Evolutionary conservation across 2,113 vertebrate genomes (phyloP).

Genomic region (Trogon surrucura): DNA sequence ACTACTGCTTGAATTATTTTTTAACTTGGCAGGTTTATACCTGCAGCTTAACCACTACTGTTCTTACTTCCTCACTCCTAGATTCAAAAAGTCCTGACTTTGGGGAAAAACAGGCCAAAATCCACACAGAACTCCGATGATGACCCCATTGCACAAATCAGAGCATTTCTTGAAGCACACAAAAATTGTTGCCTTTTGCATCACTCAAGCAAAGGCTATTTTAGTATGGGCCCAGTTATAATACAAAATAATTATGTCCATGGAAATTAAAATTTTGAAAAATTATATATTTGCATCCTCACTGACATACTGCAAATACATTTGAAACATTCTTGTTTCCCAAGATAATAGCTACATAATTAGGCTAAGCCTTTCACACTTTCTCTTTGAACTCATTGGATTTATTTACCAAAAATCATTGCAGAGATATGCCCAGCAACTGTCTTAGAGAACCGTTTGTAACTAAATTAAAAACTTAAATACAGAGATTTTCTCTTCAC

Average conservation of each 20-base stretch:
- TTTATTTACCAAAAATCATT: constrained; percentile 19
- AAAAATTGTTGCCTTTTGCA: neutral
- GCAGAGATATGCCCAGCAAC: neutral
- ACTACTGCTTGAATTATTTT: neutral
- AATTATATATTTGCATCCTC: neutral
- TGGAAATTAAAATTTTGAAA: neutral
- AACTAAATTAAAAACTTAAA: constrained; percentile 17
- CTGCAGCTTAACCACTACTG: neutral
- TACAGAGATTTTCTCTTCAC: neutral
- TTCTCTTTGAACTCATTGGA: constrained; percentile 40
- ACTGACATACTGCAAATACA: neutral
- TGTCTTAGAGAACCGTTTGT: neutral
- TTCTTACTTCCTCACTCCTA: neutral
- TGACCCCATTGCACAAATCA: neutral
- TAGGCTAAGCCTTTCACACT: constrained; percentile 36
- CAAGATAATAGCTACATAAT: neutral
- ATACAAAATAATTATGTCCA: neutral
- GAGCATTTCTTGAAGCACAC: neutral
- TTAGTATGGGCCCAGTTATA: neutral
- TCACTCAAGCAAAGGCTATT: neutral
- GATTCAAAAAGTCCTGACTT: neutral
- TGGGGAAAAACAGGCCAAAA: neutral
- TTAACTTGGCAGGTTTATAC: neutral
- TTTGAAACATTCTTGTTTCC: neutral
- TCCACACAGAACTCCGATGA: accelerated